These are phyloP conservation scores for Apamea monoglypha DNA, from an alignment of 2,888 invertebrate genomes.

Conservation along the genomic window DNA sequence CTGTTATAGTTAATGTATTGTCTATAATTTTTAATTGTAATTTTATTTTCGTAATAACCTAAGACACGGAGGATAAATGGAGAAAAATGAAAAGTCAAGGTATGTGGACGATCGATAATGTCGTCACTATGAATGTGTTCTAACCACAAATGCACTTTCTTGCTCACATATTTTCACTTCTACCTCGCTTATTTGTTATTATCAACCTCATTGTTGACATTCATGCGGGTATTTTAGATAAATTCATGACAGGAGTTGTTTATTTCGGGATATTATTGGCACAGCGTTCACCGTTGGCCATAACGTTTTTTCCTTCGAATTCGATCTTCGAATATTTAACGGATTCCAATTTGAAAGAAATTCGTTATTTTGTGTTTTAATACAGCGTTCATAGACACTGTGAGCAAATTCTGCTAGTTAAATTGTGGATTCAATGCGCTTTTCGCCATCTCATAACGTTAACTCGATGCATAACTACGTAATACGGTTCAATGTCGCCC, in stretches of 20 bases:
- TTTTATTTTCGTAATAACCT: slow-evolving; percentile 62
- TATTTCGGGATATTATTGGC: slow-evolving; percentile 47
- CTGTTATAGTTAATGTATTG: slow-evolving; percentile 67
- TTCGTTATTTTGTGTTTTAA: slow-evolving; percentile 66
- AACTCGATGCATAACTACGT: slow-evolving; percentile 58
- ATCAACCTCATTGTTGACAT: slow-evolving; percentile 34
- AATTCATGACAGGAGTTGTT: slow-evolving; percentile 48
- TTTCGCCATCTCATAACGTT: slow-evolving; percentile 27
- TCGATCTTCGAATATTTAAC: slow-evolving; percentile 89
- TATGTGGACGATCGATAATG: slow-evolving; percentile 88
- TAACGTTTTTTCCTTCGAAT: slow-evolving; percentile 89
- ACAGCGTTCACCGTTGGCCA: slow-evolving; percentile 78
- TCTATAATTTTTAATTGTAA: slow-evolving; percentile 67
- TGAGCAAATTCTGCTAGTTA: slow-evolving; percentile 22
- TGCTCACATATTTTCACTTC: slow-evolving; percentile 51
- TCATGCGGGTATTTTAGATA: slow-evolving; percentile 42
- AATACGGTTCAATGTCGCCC: slow-evolving; percentile 65
- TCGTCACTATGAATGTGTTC: slow-evolving; percentile 78
- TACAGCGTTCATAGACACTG: slow-evolving; percentile 35
- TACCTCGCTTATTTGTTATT: slow-evolving; percentile 50
- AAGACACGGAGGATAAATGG: slow-evolving; percentile 75
- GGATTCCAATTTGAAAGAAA: slow-evolving; percentile 84
- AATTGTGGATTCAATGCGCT: slow-evolving; percentile 8
- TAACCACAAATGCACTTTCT: slow-evolving; percentile 76
- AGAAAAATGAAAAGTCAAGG: slow-evolving; percentile 84